Conservation (phyloP, 2,888 invertebrate genomes). For the Balanococcus diminutus region DNA sequence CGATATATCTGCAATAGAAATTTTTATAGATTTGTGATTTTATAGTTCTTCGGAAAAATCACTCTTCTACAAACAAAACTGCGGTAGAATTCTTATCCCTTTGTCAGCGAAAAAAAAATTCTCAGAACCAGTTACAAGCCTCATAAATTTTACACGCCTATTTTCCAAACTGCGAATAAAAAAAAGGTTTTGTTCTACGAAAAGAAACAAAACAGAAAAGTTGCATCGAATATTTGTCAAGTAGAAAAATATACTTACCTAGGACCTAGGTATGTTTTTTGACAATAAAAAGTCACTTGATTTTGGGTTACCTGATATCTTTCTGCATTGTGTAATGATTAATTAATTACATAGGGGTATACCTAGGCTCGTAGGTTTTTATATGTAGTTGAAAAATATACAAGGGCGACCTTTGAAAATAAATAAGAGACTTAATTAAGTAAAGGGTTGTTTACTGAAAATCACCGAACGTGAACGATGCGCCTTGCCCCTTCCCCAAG, state of each 20-base stretch:
- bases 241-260: no score
- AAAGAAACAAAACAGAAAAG: neutral
- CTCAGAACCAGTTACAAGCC: no score
- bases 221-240: neutral
- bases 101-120: no score
- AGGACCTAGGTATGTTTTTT: neutral
- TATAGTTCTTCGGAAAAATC: no score
- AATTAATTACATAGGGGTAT: constrained; percentile 9
- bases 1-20: no score
- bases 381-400: neutral
- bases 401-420: neutral
- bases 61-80: no score
- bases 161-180: no score
- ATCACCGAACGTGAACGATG: neutral
- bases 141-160: no score
- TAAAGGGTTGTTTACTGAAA: constrained; percentile 4
- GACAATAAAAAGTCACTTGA: neutral
- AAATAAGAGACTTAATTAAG: constrained; percentile 30
- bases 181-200: no score
- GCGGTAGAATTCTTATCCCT: no score
- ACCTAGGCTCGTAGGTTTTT: neutral
- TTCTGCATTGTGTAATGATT: no score
- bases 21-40: no score
- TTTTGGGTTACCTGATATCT: neutral
- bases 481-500: neutral